Evolutionary conservation across 2,888 invertebrate species (phyloP), one percentile per base, ranked within the genome.

Genomic region (Caenorhabditis doughertyi): DNA sequence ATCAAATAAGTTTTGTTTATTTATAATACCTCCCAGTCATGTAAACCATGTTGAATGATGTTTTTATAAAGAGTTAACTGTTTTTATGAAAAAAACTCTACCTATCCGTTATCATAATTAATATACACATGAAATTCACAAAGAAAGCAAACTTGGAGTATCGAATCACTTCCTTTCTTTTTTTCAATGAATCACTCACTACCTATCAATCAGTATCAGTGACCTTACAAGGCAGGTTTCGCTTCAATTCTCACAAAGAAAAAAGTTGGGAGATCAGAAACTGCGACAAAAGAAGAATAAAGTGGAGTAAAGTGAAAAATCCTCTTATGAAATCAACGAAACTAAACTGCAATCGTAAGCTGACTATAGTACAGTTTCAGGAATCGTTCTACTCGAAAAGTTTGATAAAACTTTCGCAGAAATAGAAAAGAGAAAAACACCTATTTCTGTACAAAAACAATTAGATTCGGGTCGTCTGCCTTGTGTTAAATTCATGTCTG

Each of bases 161-260:
- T 56, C 39, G 39, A 55, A 47, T 53, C 62, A 73, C 72, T 73
- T 76, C 64, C 67, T 58, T 16, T 74, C 21, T 39, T 49, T 16
- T 47, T 62, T 16, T 53, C 64, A 51, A 49, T 76, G 65, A 76
- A 67, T 76, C 74, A n/a, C n/a, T n/a, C n/a, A 67, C 42, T 5
- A 23, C 16, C 64, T 27, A 76, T 76, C 74, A 76, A 67, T 67
- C 74, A 56, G 67, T 67, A 76, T 76, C 74, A 76, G 67, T 67
- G 67, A 76, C 72, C 72, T 73, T 73, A 72, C 39, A 16, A 1
- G 72, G 35, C 72, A 62, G 53, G 62, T 73, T 56, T 62, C 64
- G 53, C 29, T 55, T 65, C 64, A 51, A 27, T 51, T 51, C 39
- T 29, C 35, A 53, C 53, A 55, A 64, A 39, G 21, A 58, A 7